These are phyloP conservation scores for Epinephelus awoara DNA, from an alignment of 2,797 vertebrate species.

Conservation along the genomic window DNA sequence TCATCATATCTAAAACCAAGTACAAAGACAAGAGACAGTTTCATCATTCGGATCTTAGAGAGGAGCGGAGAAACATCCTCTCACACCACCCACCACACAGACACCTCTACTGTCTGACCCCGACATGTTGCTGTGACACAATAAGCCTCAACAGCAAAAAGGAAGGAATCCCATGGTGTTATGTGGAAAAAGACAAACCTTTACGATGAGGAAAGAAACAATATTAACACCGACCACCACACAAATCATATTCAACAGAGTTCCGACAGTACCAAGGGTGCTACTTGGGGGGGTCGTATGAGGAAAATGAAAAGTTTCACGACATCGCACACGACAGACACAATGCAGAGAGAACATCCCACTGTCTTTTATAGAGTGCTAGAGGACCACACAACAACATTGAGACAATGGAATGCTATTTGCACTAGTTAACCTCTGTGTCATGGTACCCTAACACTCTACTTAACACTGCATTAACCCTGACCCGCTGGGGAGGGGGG, in stretches of 20 bases:
- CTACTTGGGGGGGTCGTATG: constrained; percentile 71
- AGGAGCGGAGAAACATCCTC: constrained; percentile 52
- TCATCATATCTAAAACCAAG: constrained; percentile 87
- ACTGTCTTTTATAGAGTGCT: constrained; percentile 79
- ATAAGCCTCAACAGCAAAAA: constrained; percentile 76
- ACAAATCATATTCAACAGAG: constrained; percentile 78
- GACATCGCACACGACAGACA: constrained; percentile 82
- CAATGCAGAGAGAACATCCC: constrained; percentile 81
- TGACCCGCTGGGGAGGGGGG: constrained; percentile 80
- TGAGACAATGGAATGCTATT: constrained; percentile 80
- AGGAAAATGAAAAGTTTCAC: constrained; percentile 79
- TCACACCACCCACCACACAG: constrained; percentile 76
- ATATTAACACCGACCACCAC: constrained; percentile 81
- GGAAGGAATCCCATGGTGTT: constrained; percentile 67
- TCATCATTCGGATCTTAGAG: constrained; percentile 53
- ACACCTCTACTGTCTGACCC: constrained; percentile 69
- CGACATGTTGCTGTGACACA: constrained; percentile 77
- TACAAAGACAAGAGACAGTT: constrained; percentile 62
- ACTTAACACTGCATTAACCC: constrained; percentile 79
- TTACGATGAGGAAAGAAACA: constrained; percentile 80
- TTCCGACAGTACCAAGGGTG: constrained; percentile 76
- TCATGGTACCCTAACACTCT: constrained; percentile 82
- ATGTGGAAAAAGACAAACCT: constrained; percentile 76
- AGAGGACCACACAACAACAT: constrained; percentile 82
- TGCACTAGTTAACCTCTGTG: constrained; percentile 79